Percentiles rank a stretch among this genome's conserved stretches.
Evolutionary conservation across 37 sponge, comb jelly and placozoan genomes (phyloP).

Genomic region (Halichondria panicea): DNA sequence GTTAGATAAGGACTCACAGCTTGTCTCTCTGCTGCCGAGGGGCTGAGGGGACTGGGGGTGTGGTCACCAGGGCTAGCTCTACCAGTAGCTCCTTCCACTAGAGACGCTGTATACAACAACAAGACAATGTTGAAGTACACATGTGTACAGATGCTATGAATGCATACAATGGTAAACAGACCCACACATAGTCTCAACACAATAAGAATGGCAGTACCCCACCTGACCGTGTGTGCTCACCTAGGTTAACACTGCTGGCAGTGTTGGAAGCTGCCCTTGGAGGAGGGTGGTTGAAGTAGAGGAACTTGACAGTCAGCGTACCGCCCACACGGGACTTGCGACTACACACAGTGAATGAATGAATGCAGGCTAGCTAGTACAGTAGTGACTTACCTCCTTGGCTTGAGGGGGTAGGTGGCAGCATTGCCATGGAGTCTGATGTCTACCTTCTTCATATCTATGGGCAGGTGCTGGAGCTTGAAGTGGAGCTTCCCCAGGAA

Average conservation of each 20-base stretch:
- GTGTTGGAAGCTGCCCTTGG: not conserved
- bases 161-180: not conserved
- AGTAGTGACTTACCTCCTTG: conserved; percentile 16
- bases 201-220: not conserved
- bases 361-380: not conserved
- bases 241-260: not conserved
- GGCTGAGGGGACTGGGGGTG: not conserved
- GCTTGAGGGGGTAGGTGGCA: conserved; percentile 39
- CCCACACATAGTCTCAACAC: not conserved
- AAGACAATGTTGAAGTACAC: not conserved
- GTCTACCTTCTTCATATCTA: conserved; percentile 43
- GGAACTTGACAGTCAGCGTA: conserved; percentile 46
- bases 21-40: not conserved
- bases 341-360: conserved; percentile 6
- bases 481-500: conserved; percentile 69
- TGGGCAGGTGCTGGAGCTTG: conserved; percentile 52
- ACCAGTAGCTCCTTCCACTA: conserved; percentile 19
- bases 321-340: conserved; percentile 56
- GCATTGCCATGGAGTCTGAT: conserved; percentile 3
- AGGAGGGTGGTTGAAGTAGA: conserved; percentile 57
- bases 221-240: not conserved
- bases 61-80: not conserved
- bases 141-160: not conserved
- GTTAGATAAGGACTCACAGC: not conserved
- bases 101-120: not conserved